Evolutionary conservation across 2,797 vertebrate species (phyloP), one percentile per base, ranked within the genome.

Genomic region (Melanotaenia boesemani): DNA sequence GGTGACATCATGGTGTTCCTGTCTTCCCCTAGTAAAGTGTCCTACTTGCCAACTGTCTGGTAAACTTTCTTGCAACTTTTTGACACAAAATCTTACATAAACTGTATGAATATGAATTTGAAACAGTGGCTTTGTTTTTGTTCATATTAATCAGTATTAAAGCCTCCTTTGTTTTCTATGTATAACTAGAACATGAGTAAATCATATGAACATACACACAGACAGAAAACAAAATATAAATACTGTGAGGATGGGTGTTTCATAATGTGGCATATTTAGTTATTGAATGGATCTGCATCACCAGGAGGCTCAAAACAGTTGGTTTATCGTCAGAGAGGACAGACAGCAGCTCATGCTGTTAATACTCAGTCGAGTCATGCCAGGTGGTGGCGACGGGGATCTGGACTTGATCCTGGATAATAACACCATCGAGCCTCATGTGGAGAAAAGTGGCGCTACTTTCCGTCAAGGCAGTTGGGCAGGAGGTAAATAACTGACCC

Each of bases 341-440:
- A 76, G 50, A 46, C 54, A 67, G 70, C 59, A 79, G 79, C 60
- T 73, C 41, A 44, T 79, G 77, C 67, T 85, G 91, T 93, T 88
- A 76, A 90, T 92, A 91, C 74, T 90, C 82, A 82, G 84, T 91
- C 80, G 81, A 89, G 80, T 86, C 79, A 81, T 84, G 85, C 83
- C 90, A 88, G 74, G 72, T 88, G 86, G 86, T 55, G 75, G 55
- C 44, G 50, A n/a, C n/a, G 50, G 71, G 70, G 83, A 86, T 87
- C 85, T 79, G 73, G 88, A 81, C 78, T 75, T 88, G 86, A 93
- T 87, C 83, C 77, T 60, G 83, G 85, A 88, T 91, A 91, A 92
- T 92, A 86, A 92, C 88, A 84, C 84, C 79, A 83, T 88, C 78
- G 70, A 74, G 67, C 48, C 65, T 87, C 83, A 83, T 59, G 77